Evolutionary conservation across 2,797 vertebrate genomes (phyloP).

Genomic region (Pyrocephalus nanus): DNA sequence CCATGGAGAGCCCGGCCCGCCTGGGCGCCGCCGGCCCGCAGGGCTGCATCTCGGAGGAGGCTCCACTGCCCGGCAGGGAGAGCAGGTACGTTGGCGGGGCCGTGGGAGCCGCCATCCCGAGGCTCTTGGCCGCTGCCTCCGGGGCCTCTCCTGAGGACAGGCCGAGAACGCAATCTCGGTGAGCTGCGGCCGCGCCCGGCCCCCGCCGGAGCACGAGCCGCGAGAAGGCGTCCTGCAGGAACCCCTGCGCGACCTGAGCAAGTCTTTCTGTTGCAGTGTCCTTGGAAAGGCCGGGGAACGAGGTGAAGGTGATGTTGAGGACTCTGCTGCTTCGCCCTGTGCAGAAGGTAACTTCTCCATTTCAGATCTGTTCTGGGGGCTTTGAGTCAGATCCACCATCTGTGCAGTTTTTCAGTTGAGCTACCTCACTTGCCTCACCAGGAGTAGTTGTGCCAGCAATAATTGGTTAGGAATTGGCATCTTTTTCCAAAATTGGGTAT

Average conservation of each 20-base stretch:
- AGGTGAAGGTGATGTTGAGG: constrained; percentile 61
- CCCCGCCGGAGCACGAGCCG: not conserved
- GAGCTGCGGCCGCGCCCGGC: not conserved
- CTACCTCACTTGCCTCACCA: not conserved
- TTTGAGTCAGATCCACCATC: not conserved
- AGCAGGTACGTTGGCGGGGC: constrained; percentile 56
- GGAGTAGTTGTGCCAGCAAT: not conserved
- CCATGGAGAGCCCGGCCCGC: constrained; percentile 28
- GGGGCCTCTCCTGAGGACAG: not conserved
- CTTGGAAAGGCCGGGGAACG: not conserved
- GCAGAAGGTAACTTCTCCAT: constrained; percentile 77
- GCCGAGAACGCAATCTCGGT: no score
- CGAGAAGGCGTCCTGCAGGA: not conserved
- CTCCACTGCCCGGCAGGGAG: constrained; percentile 38
- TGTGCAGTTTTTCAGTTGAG: not conserved
- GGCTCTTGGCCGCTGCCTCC: not conserved
- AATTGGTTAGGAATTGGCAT: not conserved
- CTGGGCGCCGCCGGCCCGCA: not conserved
- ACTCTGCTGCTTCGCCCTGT: constrained; percentile 69
- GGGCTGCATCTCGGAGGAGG: constrained; percentile 53
- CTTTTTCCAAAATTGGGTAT: not conserved
- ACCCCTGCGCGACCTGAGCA: fast-evolving
- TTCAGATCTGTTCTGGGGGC: not conserved
- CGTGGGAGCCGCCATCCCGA: not conserved
- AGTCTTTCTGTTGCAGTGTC: constrained; percentile 51